Base-by-base conservation (phyloP, 1,140 invertebrate genomes). In the Gryon sp. region DNA sequence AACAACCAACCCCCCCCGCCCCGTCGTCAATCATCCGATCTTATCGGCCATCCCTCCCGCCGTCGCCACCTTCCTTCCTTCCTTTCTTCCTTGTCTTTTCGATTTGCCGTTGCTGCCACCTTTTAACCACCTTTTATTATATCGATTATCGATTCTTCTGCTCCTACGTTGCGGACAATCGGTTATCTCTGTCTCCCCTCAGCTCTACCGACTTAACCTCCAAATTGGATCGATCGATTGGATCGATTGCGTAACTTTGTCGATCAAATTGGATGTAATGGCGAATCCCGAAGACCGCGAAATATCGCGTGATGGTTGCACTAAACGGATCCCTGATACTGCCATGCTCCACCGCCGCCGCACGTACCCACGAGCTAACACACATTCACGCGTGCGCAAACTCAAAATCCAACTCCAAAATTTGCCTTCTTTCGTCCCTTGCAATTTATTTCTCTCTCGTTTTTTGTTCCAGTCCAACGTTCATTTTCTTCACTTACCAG, bases 371-470 rank as follows among this genome's bases (percentile, higher is more conserved):
- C 60, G 55, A 75, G 66, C 65, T 50, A 73, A 57, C 70, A 69
- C 70, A 72, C 80, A 73, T 62, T n/a, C n/a, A 66, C 70, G 72
- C 77, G 70, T 77, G 75, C 76, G 78, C 78, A 48, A 70, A 48
- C 81, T 82, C 76, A 43, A 72, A 80, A 80, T 79, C 62, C 74
- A 62, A 53, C 59, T 40, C 62, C n/a, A 41, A 77, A 66, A 74
- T 66, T 66, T 60, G 60, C 70, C 24, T 66, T 62, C 63, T 53
- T 65, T 55, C 38, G 40, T 5, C 75, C 38, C 53, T 45, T 15
- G 5, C 9, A 24, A 41, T 40, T 45, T 26, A 11, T 9, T 20
- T 2, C 2, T 32, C 22, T 24, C 22, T 19, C 19, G 14, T 28
- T 52, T 59, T 38, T 38, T 34, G 14, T 68, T 20, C 32, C 34